Percentiles rank a stretch among this genome's conserved stretches.
These are phyloP conservation scores for Eurosta solidaginis DNA, from an alignment of 1,140 invertebrate species.

Conservation along the genomic window DNA sequence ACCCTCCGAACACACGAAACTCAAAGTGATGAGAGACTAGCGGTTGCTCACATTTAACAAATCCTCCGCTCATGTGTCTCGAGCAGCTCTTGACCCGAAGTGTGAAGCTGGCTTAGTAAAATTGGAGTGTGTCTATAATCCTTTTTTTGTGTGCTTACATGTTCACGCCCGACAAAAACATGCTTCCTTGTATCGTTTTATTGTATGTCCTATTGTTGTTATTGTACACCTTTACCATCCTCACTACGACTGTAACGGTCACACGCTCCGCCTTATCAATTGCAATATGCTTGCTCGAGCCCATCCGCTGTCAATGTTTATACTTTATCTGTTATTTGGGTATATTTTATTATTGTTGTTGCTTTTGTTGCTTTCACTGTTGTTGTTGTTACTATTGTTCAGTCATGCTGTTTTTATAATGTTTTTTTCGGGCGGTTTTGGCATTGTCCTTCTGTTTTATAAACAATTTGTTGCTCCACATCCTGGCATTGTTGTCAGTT, in stretches of 20 bases:
- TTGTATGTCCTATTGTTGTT: not conserved
- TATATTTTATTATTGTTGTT: not conserved
- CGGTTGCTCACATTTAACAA: no score
- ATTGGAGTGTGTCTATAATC: not conserved
- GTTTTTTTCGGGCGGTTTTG: conserved; percentile 4
- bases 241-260: no score
- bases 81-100: no score
- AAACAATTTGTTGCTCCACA: conserved; percentile 23
- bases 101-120: no score
- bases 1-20: no score
- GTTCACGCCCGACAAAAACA: not conserved
- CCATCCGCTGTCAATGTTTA: not conserved
- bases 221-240: not conserved
- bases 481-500: conserved; percentile 14
- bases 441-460: conserved; percentile 20
- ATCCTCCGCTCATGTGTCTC: no score
- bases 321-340: not conserved
- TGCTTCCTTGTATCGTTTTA: not conserved
- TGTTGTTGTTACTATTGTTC: not conserved
- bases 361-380: no score
- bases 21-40: no score
- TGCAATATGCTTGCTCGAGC: not conserved
- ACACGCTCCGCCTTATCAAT: not conserved
- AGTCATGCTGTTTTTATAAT: not conserved
- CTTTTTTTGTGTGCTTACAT: not conserved